These are phyloP conservation scores for Leuctra nigra DNA, from an alignment of 2,888 invertebrate genomes.

Conservation along the genomic window DNA sequence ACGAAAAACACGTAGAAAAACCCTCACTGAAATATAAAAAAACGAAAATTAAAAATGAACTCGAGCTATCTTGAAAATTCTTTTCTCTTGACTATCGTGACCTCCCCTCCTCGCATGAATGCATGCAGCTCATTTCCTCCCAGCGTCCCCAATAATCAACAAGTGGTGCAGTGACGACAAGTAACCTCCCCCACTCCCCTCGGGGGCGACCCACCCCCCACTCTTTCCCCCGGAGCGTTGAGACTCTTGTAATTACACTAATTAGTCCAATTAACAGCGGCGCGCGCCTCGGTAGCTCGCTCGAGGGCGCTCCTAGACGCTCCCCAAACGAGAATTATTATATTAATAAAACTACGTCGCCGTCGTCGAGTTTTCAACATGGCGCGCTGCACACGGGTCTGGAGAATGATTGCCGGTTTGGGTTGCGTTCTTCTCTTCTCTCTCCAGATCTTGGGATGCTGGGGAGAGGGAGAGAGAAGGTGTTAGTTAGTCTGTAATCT, in stretches of 20 bases:
- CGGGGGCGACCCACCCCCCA: constrained; percentile 23
- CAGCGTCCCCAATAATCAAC: constrained; percentile 28
- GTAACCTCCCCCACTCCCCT: constrained; percentile 27
- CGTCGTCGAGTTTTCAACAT: constrained; percentile 16
- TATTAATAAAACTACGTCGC: constrained; percentile 24
- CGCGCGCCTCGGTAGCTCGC: constrained; percentile 16
- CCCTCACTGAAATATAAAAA: too few species aligned
- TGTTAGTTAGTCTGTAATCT: constrained; percentile 18
- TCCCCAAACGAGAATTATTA: constrained; percentile 21
- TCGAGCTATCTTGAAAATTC: too few species aligned
- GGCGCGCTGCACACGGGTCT: neutral
- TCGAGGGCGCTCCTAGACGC: constrained; percentile 1
- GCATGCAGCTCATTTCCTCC: too few species aligned
- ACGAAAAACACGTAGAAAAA: too few species aligned
- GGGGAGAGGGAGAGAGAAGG: constrained; percentile 8
- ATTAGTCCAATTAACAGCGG: constrained; percentile 30
- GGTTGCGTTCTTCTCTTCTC: constrained; percentile 1
- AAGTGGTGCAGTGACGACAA: constrained; percentile 29
- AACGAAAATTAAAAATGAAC: too few species aligned
- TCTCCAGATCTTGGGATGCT: neutral
- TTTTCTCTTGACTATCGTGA: constrained; percentile 19
- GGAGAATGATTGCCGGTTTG: constrained; percentile 15
- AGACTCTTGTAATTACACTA: constrained; percentile 33
- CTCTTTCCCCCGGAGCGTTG: constrained; percentile 24
- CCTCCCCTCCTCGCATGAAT: too few species aligned